Evolutionary conservation across 1,140 invertebrate genomes (phyloP), one percentile per base, ranked within the genome.

Genomic region (Sycobia sp.): DNA sequence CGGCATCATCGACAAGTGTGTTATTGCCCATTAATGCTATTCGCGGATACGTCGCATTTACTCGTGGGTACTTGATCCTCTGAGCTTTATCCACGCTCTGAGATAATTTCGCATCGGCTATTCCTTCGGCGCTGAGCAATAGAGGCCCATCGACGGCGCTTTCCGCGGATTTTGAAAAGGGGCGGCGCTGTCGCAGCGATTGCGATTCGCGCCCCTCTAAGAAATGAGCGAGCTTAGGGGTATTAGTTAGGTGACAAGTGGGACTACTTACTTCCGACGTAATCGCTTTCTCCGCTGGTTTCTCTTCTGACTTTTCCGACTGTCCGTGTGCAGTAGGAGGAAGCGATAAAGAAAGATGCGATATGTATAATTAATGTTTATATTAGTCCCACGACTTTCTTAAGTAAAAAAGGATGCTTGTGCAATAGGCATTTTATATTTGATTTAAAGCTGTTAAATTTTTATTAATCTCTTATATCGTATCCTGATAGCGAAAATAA

Each of bases 251-350:
- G 65, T 59, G 55, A 57, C 73, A 70, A 71, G 41, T 38, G 55
- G 51, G 72, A 69, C 71, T 85, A 85, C 84, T 85, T 85, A 85
- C 84, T 82, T 84, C 82, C 68, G 76, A 25, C 43, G 46, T 14
- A 25, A 27, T 57, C 16, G 36, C 25, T 25, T 58, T 59, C 38
- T 51, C 69, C 25, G 76, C 74, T 41, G 78, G 23, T 71, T 81
- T 84, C 69, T 82, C 79, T 69, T 82, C 80, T 66, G 54, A 27
- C 50, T 74, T 83, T 75, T 83, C 78, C 72, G 78, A 76, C 83
- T 84, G 81, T 39, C 58, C 58, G 38, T 39, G 27, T 73, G 72
- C 25, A n/a, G 47, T 34, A 20, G 25, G 27, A 20, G 59, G 16
- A 41, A 61, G 61, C 61, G 61, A 50, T 77, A 69, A 76, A 77